Conservation (phyloP, 2,888 invertebrate genomes). For the Tenthredo livida region DNA sequence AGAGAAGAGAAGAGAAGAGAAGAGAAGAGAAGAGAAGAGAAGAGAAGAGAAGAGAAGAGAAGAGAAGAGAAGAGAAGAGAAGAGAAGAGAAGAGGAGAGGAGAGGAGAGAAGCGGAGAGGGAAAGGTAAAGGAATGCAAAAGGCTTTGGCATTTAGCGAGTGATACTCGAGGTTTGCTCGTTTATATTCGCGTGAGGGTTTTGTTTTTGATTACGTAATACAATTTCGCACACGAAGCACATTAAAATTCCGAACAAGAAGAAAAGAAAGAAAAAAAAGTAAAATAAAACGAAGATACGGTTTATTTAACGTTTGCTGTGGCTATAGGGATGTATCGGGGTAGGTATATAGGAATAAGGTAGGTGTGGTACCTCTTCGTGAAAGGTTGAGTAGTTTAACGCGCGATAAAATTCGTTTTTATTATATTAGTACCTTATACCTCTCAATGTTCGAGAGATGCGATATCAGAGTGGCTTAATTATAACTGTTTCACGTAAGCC, state of each 20-base stretch:
- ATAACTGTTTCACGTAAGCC: conserved; percentile 19
- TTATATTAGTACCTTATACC: conserved; percentile 4
- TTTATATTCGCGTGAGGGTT: conserved; percentile 19
- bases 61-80: background rate
- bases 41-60: background rate
- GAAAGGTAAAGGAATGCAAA: background rate
- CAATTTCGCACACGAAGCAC: background rate
- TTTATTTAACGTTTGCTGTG: background rate
- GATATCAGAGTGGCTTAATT: conserved; percentile 35
- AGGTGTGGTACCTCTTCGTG: background rate
- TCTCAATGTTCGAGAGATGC: conserved; percentile 8
- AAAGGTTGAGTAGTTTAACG: conserved; percentile 9
- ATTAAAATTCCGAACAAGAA: background rate
- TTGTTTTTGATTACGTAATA: conserved; percentile 7
- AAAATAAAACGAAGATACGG: background rate
- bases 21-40: background rate
- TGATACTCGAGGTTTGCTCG: background rate
- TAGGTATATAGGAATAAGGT: background rate
- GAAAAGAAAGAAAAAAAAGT: background rate
- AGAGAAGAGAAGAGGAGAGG: background rate
- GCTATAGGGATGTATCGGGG: background rate
- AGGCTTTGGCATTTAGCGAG: conserved; percentile 5
- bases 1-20: background rate
- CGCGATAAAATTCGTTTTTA: background rate
- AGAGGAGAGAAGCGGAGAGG: background rate